A percentile compares a stretch with the other conserved stretches of the same genome.
Evolutionary conservation across 1,140 invertebrate genomes (phyloP).

Genomic region (Drosophila ficusphila): DNA sequence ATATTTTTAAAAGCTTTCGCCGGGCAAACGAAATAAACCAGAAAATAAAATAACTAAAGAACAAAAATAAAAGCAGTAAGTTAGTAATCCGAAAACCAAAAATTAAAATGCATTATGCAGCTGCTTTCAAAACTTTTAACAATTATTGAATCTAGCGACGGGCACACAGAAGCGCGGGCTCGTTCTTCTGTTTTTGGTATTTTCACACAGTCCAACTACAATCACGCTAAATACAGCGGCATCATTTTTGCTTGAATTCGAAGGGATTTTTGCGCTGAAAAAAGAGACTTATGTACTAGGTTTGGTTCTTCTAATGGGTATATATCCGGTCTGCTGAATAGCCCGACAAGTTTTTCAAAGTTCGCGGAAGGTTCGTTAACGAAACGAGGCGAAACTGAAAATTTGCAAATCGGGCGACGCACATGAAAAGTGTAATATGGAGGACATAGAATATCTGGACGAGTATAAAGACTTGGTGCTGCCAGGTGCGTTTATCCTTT

Average conservation of each 20-base stretch:
- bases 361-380: background rate
- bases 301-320: background rate
- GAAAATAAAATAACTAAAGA: too few relatives aligned
- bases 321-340: too few relatives aligned
- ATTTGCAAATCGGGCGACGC: background rate
- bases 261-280: background rate
- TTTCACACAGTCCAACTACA: conserved; percentile 6
- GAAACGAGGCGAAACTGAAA: background rate
- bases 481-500: conserved; percentile 44
- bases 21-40: background rate
- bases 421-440: conserved; percentile 49
- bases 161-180: conserved; percentile 3
- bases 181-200: conserved; percentile 1
- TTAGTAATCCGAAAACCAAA: too few relatives aligned
- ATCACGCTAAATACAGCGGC: conserved; percentile 26
- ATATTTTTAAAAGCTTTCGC: conserved; percentile 14
- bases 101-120: too few relatives aligned
- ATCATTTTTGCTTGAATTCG: conserved; percentile 16
- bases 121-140: too few relatives aligned
- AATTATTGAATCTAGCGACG: background rate
- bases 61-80: too few relatives aligned
- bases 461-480: conserved; percentile 72
- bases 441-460: conserved; percentile 71
- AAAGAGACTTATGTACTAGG: background rate
- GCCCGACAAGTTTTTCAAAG: background rate